phyloP scores from a whole-genome alignment of 2,113 vertebrate genomes.

The Agelaius phoeniceus region DNA sequence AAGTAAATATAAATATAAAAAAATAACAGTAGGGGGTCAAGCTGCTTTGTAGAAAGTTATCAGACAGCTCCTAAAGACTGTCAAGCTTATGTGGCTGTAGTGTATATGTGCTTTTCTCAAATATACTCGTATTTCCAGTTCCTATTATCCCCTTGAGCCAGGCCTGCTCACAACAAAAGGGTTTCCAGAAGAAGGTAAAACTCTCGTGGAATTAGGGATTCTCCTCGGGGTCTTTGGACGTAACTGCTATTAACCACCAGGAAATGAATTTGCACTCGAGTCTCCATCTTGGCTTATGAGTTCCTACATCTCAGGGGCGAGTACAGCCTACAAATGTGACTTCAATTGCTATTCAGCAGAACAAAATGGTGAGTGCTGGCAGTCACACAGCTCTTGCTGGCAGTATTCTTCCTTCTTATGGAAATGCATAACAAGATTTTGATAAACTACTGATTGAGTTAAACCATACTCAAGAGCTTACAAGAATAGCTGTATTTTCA shows the following conservation, averaged over 20 bases:
- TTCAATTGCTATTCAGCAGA: background rate
- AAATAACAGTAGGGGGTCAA: slow-evolving; percentile 31
- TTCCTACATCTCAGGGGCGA: background rate
- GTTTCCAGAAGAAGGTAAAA: background rate
- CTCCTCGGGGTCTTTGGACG: background rate
- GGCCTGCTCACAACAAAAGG: background rate
- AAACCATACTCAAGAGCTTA: background rate
- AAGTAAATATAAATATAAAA: slow-evolving; percentile 36
- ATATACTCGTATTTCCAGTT: slow-evolving; percentile 5
- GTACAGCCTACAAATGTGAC: background rate
- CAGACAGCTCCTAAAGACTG: slow-evolving; percentile 25
- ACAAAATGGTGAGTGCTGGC: background rate
- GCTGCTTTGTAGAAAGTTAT: slow-evolving; percentile 39
- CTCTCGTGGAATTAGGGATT: background rate
- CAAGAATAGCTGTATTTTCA: background rate
- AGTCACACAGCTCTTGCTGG: background rate
- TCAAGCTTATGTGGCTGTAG: background rate
- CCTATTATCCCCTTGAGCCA: background rate
- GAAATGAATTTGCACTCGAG: background rate
- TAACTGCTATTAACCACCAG: background rate
- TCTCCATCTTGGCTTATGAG: background rate
- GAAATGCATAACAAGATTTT: background rate
- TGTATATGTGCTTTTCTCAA: background rate
- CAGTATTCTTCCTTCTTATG: background rate
- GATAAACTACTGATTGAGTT: background rate